Conservation (phyloP, 2,888 invertebrate genomes). For the Choreutis nemorana region DNA sequence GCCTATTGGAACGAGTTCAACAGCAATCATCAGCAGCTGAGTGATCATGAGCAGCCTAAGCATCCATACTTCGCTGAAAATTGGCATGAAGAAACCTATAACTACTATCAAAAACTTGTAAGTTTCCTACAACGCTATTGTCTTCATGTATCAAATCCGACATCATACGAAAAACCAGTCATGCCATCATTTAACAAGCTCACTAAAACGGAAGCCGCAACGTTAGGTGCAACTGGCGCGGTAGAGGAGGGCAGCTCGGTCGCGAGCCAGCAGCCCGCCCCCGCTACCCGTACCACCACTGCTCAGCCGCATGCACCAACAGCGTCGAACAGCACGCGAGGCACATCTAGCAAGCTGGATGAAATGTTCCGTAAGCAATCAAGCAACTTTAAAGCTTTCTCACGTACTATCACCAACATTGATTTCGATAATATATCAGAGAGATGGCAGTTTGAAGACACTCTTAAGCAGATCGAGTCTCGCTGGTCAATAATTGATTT, state of each 20-base stretch:
- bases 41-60: neutral
- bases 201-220: too few species aligned
- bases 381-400: slow-evolving; percentile 3
- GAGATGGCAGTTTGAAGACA: slow-evolving; percentile 5
- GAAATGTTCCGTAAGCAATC: slow-evolving; percentile 3
- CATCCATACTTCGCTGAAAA: neutral
- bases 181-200: too few species aligned
- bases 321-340: slow-evolving; percentile 1
- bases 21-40: neutral
- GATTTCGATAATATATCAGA: neutral
- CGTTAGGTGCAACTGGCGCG: too few species aligned
- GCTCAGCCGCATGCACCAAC: neutral
- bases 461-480: neutral
- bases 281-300: too few species aligned
- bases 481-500: slow-evolving; percentile 4
- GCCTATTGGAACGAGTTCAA: neutral
- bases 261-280: too few species aligned
- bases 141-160: too few species aligned
- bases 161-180: too few species aligned
- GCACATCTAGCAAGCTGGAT: neutral
- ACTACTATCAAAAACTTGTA: neutral
- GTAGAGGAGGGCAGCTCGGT: too few species aligned
- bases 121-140: too few species aligned
- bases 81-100: neutral
- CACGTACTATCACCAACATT: neutral